Base-by-base conservation (phyloP, 2,888 invertebrate species). In the Argynnis bischoffii region DNA sequence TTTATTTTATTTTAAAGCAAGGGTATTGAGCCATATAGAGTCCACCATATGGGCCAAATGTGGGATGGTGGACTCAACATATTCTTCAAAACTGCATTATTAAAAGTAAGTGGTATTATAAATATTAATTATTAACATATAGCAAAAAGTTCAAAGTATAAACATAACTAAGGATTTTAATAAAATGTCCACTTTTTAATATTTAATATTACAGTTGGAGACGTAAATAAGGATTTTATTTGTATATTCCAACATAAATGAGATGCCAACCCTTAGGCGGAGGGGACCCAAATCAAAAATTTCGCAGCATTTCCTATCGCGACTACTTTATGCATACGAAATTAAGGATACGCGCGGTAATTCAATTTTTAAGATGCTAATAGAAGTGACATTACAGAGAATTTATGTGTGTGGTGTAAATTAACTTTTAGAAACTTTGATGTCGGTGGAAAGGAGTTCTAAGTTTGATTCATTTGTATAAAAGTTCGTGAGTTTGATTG, bases 321-420 rank as follows among this genome's bases (percentile, higher is more conserved):
- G 47, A 55, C 53, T 66, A 35, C 59, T 66, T 66, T 66, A 66
- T 66, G 66, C 66, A 66, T 66, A 66, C 60, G 35, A 83, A 87
- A 87, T 86, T 76, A 82, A 83, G 79, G 79, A 72, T 75, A 51
- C 70, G 53, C 14, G 11, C 51, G 73, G 80, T 81, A 84, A 86
- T 85, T 81, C 82, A 78, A 78, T 84, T 61, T 61, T 61, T 51
- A 18, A 61, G 35, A 61, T 51, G 35, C n/a, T 41, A 18, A 59
- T 59, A 51, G 61, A 61, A 51, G 16, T 51, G 35, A 35, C 61
- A 31, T 61, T 61, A 18, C 61, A 16, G 51, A 14, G 14, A 51
- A 51, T 51, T 51, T 61, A 61, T 61, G 50, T 51, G 35, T 60
- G 31, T 61, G 57, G 41, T 57, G 41, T 57, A 18, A 18, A 59